Base-by-base conservation (phyloP, 1,140 invertebrate genomes). In the Vanessa atalanta region DNA sequence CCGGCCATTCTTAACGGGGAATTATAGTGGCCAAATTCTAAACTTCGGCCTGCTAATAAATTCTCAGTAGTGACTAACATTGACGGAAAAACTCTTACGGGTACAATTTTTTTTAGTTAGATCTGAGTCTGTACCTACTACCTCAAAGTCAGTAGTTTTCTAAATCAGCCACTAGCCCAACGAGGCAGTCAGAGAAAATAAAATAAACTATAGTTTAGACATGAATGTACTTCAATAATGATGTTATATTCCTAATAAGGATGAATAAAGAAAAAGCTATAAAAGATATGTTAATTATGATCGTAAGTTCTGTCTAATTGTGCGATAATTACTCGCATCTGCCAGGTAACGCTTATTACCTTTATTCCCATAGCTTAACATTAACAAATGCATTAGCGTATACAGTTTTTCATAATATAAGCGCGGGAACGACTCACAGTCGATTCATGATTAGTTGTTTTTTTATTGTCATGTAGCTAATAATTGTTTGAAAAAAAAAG, bases 221-320 rank as follows among this genome's bases (percentile, higher is more conserved):
- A 23, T 53, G n/a, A n/a, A 23, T 20, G 9, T n/a, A 23, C 53
- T 23, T 43, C 37, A 57, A 14, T 57, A 20, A 23, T 20, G 20
- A 2, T 16, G 2, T 23, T 23, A 23, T 23, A 23, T 61, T 11
- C 26, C 31, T 9, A 37, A 37, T 26, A 61, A 61, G n/a, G 47
- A 43, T 47, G 48, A 68, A 31, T 4, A 43, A 43, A 55, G 11
- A 14, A 20, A 15, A 43, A 13, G 43, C 20, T 14, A 61, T 61
- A 13, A 61, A 26, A 69, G 50, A 50, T 72, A 76, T 68, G 65
- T 76, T 72, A 69, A 68, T 76, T 11, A 31, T 55, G 55, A 76
- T 76, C 26, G 65, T 67, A 53, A 60, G 26, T 72, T 67, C 15
- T 71, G 65, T 71, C 65, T 75, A 71, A 76, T 76, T 76, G 61